Evolutionary conservation across 2,113 vertebrate species (phyloP).

Genomic region (Otus sunia): DNA sequence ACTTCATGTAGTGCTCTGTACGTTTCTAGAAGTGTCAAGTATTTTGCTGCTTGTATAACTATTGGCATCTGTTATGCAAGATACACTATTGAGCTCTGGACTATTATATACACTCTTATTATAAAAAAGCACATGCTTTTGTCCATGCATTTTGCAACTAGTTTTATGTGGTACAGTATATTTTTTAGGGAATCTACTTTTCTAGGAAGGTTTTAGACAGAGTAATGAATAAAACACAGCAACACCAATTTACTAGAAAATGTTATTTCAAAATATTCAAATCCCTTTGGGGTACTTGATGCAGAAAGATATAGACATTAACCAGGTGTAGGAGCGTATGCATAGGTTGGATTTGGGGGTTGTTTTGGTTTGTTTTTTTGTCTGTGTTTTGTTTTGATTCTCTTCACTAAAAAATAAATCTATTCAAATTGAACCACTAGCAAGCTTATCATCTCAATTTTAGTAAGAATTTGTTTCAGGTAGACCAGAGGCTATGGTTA

Average conservation of each 20-base stretch:
- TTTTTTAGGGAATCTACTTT: not conserved
- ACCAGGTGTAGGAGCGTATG: not conserved
- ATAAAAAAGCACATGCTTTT: not conserved
- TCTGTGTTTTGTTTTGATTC: not conserved
- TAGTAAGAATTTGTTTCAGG: not conserved
- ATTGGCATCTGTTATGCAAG: not conserved
- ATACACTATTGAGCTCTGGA: fast-evolving
- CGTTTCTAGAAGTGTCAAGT: not conserved
- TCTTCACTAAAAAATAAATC: not conserved
- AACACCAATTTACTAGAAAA: not conserved
- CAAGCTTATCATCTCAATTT: not conserved
- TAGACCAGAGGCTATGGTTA: not conserved
- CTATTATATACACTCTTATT: not conserved
- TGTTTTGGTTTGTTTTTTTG: not conserved
- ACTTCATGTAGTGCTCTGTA: not conserved
- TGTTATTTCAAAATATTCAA: not conserved
- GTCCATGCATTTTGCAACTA: not conserved
- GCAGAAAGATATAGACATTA: not conserved
- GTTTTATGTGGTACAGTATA: not conserved
- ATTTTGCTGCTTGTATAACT: not conserved
- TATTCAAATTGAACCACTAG: not conserved
- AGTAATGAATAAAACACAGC: not conserved
- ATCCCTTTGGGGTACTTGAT: not conserved
- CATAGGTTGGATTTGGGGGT: not conserved
- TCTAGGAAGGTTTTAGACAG: not conserved